Conservation (phyloP, 1,140 invertebrate genomes). For the Conopomorpha cramerella region DNA sequence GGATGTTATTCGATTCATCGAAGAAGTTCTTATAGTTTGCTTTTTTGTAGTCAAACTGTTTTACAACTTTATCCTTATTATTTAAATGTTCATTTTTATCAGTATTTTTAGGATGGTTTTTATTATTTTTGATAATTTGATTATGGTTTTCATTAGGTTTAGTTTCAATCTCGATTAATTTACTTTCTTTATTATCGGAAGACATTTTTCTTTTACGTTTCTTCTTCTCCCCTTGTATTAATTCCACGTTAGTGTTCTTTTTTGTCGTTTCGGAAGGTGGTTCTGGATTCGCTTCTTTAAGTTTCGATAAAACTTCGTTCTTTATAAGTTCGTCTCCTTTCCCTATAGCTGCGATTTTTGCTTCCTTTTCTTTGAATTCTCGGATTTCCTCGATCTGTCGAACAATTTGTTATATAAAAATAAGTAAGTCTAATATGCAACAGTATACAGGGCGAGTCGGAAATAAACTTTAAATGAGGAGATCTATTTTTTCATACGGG, state of each 20-base stretch:
- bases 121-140: neutral
- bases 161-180: too few species aligned
- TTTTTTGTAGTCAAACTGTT: slow-evolving; percentile 22
- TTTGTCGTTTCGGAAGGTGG: slow-evolving; percentile 9
- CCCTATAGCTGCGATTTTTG: slow-evolving; percentile 26
- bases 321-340: slow-evolving; percentile 34
- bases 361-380: slow-evolving; percentile 29
- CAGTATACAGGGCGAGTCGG: too few species aligned
- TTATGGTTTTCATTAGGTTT: neutral
- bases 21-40: slow-evolving; percentile 28
- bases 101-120: slow-evolving; percentile 1
- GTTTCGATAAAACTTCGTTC: slow-evolving; percentile 23
- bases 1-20: slow-evolving; percentile 15
- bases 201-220: slow-evolving; percentile 26
- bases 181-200: slow-evolving; percentile 10
- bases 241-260: slow-evolving; percentile 1
- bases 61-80: slow-evolving; percentile 10
- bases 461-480: too few species aligned
- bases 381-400: slow-evolving; percentile 30
- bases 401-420: slow-evolving; percentile 3
- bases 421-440: too few species aligned
- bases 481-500: too few species aligned
- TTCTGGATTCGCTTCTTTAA: slow-evolving; percentile 17
- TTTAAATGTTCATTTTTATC: slow-evolving; percentile 6
- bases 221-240: slow-evolving; percentile 6